phyloP scores from a whole-genome alignment of 2,113 vertebrate genomes.

The Pollachius pollachius region DNA sequence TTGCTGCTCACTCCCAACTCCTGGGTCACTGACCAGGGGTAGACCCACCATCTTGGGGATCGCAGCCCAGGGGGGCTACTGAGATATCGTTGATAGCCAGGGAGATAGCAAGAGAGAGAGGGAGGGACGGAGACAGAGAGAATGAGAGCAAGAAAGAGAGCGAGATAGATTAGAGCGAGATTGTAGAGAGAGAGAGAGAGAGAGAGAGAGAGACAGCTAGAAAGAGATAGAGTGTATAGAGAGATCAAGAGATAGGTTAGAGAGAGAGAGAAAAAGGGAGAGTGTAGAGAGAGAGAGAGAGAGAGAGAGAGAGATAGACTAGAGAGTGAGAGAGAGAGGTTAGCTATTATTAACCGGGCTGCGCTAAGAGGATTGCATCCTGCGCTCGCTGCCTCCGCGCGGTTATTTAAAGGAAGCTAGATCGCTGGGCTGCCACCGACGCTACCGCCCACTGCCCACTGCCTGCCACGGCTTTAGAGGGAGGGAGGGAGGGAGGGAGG shows the following conservation, averaged over 20 bases:
- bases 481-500: background rate
- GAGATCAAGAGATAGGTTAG: constrained; percentile 52
- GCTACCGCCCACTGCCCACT: constrained; percentile 37
- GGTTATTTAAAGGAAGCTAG: constrained; percentile 74
- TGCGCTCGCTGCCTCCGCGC: constrained; percentile 60
- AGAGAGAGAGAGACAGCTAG: too few relatives aligned
- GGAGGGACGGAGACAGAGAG: too few relatives aligned
- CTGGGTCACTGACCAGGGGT: background rate
- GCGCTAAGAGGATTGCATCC: constrained; percentile 77
- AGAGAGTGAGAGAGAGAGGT: constrained; percentile 44
- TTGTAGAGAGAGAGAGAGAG: too few relatives aligned
- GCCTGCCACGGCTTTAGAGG: constrained; percentile 2
- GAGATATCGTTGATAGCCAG: too few relatives aligned
- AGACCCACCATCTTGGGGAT: background rate
- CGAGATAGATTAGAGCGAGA: constrained; percentile 44
- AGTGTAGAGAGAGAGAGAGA: too few relatives aligned
- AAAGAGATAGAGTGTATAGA: too few relatives aligned
- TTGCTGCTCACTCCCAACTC: background rate
- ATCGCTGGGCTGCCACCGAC: constrained; percentile 56
- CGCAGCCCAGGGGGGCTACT: too few relatives aligned
- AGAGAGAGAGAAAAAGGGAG: constrained; percentile 9
- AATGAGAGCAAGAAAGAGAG: too few relatives aligned
- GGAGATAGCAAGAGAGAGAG: too few relatives aligned
- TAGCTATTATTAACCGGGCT: constrained; percentile 77
- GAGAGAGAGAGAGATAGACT: too few relatives aligned